Evolutionary conservation across 2,797 vertebrate genomes (phyloP).

Genomic region (Premnoplex brunnescens): DNA sequence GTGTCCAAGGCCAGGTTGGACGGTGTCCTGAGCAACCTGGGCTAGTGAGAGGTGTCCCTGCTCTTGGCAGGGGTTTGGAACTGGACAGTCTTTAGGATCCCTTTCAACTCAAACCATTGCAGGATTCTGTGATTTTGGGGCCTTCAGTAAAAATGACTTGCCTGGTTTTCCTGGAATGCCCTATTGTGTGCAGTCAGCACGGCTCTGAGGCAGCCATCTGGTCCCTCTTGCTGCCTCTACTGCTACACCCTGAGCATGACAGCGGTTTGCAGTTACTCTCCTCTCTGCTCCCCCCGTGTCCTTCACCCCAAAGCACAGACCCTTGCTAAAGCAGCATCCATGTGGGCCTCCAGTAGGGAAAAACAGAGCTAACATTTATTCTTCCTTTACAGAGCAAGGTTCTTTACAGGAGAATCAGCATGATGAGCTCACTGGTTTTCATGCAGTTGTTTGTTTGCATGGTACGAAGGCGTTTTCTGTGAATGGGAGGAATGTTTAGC

Average conservation of each 20-base stretch:
- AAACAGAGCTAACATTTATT: neutral
- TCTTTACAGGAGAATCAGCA: neutral
- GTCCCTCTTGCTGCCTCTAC: neutral
- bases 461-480: neutral
- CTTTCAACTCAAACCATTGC: neutral
- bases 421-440: neutral
- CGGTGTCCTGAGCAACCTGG: neutral
- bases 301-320: neutral
- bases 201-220: neutral
- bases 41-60: neutral
- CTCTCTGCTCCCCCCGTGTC: neutral
- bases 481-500: conserved; percentile 32
- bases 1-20: neutral
- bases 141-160: neutral
- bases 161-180: neutral
- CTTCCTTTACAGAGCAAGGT: neutral
- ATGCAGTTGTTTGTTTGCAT: neutral
- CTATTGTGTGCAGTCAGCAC: neutral
- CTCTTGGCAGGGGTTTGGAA: neutral
- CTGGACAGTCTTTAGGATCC: neutral
- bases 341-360: neutral
- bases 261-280: neutral
- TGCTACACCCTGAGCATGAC: neutral
- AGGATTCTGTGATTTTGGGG: neutral
- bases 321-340: neutral